Evolutionary conservation across 2,888 invertebrate genomes (phyloP).

Genomic region (Eledone cirrhosa): DNA sequence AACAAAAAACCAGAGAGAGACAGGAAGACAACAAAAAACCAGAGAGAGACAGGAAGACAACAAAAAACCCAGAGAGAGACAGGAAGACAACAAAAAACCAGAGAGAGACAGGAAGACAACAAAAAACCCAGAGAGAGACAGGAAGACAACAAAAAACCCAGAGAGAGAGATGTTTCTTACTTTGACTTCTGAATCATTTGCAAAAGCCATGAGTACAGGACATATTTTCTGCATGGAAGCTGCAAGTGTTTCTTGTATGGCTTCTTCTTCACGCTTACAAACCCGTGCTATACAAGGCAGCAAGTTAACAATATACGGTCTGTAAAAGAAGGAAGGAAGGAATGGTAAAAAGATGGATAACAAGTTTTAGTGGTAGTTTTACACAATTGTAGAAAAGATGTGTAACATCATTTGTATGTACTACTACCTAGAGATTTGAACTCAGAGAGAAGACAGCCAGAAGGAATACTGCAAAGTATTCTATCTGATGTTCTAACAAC

Average conservation of each 20-base stretch:
- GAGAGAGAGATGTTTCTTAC: constrained; percentile 65
- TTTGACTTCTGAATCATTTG: constrained; percentile 78
- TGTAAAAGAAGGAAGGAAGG: constrained; percentile 40
- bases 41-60: too few species aligned
- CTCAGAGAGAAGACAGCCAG: too few species aligned
- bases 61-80: not conserved
- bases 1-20: too few species aligned
- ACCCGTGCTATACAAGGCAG: constrained; percentile 80
- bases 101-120: too few species aligned
- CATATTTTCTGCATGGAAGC: constrained; percentile 75
- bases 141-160: not conserved
- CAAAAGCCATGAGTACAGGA: constrained; percentile 75
- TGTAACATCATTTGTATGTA: too few species aligned
- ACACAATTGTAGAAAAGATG: too few species aligned
- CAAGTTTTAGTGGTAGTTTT: not conserved
- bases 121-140: not conserved
- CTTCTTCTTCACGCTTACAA: constrained; percentile 78
- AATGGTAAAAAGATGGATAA: not conserved
- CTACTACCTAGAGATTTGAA: too few species aligned
- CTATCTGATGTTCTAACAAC: too few species aligned
- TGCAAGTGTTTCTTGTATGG: constrained; percentile 76
- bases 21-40: too few species aligned
- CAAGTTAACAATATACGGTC: constrained; percentile 80
- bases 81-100: too few species aligned
- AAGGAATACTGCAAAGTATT: too few species aligned